These are phyloP conservation scores for Smutsia gigantea DNA, from an alignment of 2,797 vertebrate species.

Conservation along the genomic window DNA sequence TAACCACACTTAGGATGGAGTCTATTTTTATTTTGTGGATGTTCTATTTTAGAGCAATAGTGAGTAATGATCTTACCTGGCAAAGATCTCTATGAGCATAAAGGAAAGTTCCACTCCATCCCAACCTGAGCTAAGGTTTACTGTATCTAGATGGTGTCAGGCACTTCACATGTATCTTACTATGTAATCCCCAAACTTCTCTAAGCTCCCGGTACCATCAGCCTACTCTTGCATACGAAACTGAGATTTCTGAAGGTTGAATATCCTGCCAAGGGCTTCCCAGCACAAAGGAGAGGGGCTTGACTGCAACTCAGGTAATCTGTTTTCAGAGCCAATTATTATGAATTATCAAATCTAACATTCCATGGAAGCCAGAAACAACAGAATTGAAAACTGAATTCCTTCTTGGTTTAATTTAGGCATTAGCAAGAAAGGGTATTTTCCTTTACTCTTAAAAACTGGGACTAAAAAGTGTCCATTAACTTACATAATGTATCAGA, in stretches of 20 bases:
- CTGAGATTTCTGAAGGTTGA: background rate
- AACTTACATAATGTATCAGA: background rate
- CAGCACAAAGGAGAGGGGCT: background rate
- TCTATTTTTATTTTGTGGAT: background rate
- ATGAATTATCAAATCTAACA: background rate
- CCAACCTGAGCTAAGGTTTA: background rate
- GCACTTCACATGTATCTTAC: background rate
- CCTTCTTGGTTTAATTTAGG: constrained; percentile 6
- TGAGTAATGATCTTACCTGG: background rate
- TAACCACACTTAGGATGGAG: background rate
- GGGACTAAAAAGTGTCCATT: background rate
- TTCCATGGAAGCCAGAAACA: background rate
- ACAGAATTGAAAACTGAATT: background rate
- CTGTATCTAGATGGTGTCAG: background rate
- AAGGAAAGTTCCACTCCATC: background rate
- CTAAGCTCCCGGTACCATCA: background rate
- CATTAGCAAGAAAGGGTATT: background rate
- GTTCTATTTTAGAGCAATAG: background rate
- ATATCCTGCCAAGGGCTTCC: background rate
- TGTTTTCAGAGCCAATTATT: background rate
- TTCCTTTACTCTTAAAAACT: background rate
- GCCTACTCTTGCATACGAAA: background rate
- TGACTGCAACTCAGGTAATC: background rate
- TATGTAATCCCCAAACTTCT: background rate
- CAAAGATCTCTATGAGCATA: background rate